phyloP scores from a whole-genome alignment of 2,888 invertebrate genomes.

The Agrypnus murinus region DNA sequence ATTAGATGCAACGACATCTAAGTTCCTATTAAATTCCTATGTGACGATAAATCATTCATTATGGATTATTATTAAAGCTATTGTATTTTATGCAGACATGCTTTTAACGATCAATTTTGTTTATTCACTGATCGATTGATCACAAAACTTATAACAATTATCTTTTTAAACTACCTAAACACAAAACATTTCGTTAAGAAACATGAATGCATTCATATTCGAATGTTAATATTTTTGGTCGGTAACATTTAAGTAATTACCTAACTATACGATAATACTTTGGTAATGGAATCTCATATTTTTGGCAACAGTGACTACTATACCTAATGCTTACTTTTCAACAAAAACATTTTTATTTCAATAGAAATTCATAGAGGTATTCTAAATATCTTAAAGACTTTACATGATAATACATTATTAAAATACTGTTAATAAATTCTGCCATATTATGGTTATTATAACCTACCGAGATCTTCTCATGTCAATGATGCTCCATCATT shows the following conservation, averaged over 20 bases:
- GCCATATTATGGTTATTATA: constrained; percentile 68
- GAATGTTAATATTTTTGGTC: constrained; percentile 58
- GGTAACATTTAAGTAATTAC: constrained; percentile 58
- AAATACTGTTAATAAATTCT: constrained; percentile 63
- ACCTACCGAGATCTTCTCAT: constrained; percentile 61
- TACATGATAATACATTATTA: constrained; percentile 38
- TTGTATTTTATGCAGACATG: constrained; percentile 44
- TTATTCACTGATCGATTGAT: constrained; percentile 3
- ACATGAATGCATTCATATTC: constrained; percentile 38
- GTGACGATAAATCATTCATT: constrained; percentile 43
- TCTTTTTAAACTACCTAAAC: constrained; percentile 17
- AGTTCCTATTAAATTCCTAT: constrained; percentile 41
- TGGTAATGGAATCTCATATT: constrained; percentile 65
- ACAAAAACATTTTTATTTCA: constrained; percentile 47
- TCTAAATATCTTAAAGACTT: constrained; percentile 40
- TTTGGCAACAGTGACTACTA: constrained; percentile 65
- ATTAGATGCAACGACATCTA: constrained; percentile 43
- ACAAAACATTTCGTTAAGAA: constrained; percentile 42
- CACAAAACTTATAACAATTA: not conserved
- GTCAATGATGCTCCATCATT: constrained; percentile 40
- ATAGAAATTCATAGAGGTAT: constrained; percentile 55
- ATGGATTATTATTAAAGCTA: constrained; percentile 51
- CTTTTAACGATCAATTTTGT: constrained; percentile 38
- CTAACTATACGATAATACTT: constrained; percentile 63
- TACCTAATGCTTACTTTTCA: constrained; percentile 44